A percentile compares a stretch with the other conserved stretches of the same genome.
Evolutionary conservation across 2,888 invertebrate genomes (phyloP).

Genomic region (Dynastes tityus): DNA sequence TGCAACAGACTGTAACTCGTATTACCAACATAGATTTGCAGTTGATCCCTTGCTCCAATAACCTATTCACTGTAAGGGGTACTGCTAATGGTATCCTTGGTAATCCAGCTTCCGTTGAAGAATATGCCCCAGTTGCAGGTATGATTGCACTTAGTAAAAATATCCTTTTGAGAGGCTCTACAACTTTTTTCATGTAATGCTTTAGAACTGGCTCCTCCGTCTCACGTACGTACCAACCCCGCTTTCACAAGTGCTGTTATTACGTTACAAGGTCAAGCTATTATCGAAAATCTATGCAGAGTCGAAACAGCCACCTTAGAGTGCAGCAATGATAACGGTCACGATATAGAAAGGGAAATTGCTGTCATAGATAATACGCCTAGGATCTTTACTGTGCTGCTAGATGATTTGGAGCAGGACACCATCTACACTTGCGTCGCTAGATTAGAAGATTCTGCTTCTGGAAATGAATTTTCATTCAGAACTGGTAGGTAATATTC

Average conservation of each 20-base stretch:
- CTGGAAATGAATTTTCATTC: conserved; percentile 38
- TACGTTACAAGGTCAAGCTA: conserved; percentile 36
- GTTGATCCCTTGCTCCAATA: conserved; percentile 37
- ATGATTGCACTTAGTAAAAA: not conserved
- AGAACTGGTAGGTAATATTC: conserved; percentile 39
- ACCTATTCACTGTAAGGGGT: conserved; percentile 22
- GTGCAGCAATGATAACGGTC: conserved; percentile 25
- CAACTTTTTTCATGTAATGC: not conserved
- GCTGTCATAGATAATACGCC: conserved; percentile 12
- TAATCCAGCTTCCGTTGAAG: not conserved
- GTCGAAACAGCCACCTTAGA: conserved; percentile 26
- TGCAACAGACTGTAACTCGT: not conserved
- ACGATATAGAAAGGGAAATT: not conserved
- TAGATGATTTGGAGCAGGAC: conserved; percentile 37
- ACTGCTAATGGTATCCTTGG: conserved; percentile 13
- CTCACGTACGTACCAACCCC: conserved; percentile 23
- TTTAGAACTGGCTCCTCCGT: conserved; percentile 26
- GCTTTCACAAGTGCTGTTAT: conserved; percentile 29
- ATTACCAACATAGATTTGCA: not conserved
- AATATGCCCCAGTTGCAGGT: conserved; percentile 7
- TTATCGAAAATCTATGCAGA: conserved; percentile 26
- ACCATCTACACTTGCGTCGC: conserved; percentile 43
- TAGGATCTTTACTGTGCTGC: conserved; percentile 18
- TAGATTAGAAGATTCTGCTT: conserved; percentile 29
- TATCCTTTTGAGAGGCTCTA: not conserved